Base-by-base conservation (phyloP, 2,888 invertebrate genomes). In the Chymomyza caudatula region DNA sequence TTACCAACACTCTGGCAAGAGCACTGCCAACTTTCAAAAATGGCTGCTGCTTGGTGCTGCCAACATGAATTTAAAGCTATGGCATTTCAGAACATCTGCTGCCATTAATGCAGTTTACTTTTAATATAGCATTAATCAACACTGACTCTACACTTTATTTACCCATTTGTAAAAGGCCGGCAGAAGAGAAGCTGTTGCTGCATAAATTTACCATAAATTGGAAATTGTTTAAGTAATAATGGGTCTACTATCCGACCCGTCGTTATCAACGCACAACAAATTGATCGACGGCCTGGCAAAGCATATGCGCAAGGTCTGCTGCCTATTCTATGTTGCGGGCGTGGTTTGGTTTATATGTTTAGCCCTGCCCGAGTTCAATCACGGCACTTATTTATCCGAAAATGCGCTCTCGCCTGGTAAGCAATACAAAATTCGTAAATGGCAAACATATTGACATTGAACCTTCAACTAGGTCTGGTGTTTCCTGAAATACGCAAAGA, bases 301-400 rank as follows among this genome's bases (percentile, higher is more conserved):
- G 61, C 88, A 90, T 70, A 87, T 87, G 55, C 78, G 88, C 15
- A 89, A 87, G 61, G 78, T 90, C 19, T 85, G 89, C 62, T 77
- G 76, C 15, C 29, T 94, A 1, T 92, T 95, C 67, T 98, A 96
- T 87, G 65, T 95, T 20, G 92, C 92, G 55, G 97, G 97, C 29
- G 90, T 97, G 58, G 89, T 92, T 17, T 97, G 96, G 95, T 95
- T 97, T 85, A 91, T 93, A 64, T 91, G 94, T 76, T 90, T 98
- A 64, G 96, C 96, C 0, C 93, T 95, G 87, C 93, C 94, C 17
- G 93, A 94, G 67, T 94, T 97, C 76, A 97, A 96, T 90, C 95
- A 96, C 73, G 94, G 93, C 74, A 97, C 97, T 0, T 98, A 98
- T 90, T 96, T 98, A 89, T 98, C 98, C 0, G 98, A 98, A 91